phyloP scores from a whole-genome alignment of 2,888 invertebrate genomes.

The Diaperis boleti region DNA sequence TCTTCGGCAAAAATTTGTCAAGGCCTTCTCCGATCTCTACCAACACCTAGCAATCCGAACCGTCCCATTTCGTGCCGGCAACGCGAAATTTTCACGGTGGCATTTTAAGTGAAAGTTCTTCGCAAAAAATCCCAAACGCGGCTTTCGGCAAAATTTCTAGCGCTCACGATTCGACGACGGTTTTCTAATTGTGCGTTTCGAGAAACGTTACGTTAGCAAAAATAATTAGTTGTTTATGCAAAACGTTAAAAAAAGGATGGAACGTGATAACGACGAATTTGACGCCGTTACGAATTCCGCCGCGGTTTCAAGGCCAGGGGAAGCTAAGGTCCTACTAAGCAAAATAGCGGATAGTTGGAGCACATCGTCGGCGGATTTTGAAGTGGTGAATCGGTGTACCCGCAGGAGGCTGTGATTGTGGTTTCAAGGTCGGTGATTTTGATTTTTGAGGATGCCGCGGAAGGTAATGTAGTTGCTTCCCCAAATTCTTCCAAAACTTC shows the following conservation, averaged over 20 bases:
- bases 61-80: no score
- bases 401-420: not conserved
- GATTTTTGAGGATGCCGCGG: no score
- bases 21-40: no score
- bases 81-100: constrained; percentile 38
- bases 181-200: constrained; percentile 23
- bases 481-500: no score
- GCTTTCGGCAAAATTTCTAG: constrained; percentile 61
- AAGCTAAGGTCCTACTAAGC: constrained; percentile 10
- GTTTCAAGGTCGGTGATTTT: no score
- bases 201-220: constrained; percentile 29
- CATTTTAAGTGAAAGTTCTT: constrained; percentile 50
- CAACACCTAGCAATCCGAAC: no score
- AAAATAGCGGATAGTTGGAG: no score
- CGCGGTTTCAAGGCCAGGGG: constrained; percentile 23
- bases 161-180: constrained; percentile 50
- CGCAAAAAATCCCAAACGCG: constrained; percentile 31
- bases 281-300: constrained; percentile 30
- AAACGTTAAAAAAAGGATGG: constrained; percentile 5
- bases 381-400: no score
- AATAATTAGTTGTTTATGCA: constrained; percentile 27
- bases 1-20: no score
- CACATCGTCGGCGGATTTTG: no score
- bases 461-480: no score
- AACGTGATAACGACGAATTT: constrained; percentile 30